Evolutionary conservation across 1,140 invertebrate genomes (phyloP).

Genomic region (Bilobella aurantiaca): DNA sequence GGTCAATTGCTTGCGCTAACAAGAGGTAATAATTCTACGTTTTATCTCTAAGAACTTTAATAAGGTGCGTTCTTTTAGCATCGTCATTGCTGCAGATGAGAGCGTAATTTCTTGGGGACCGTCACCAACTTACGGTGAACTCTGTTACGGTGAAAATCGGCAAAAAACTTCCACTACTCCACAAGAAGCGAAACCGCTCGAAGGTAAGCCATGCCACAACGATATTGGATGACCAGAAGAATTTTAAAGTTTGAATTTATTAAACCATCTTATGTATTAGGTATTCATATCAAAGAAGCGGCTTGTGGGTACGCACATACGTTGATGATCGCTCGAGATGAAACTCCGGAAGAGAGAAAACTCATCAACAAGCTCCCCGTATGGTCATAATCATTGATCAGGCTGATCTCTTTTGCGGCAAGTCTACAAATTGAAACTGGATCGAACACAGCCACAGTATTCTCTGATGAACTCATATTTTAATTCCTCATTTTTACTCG

Average conservation of each 20-base stretch:
- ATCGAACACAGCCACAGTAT: too few species aligned
- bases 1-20: conserved; percentile 56
- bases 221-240: background rate
- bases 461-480: too few species aligned
- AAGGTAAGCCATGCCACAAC: conserved; percentile 45
- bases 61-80: conserved; percentile 63
- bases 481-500: too few species aligned
- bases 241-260: background rate
- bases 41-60: too few species aligned
- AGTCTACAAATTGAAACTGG: too few species aligned
- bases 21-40: conserved; percentile 31
- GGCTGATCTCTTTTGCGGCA: too few species aligned
- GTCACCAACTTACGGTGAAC: conserved; percentile 80
- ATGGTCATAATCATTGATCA: too few species aligned
- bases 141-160: conserved; percentile 77
- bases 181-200: conserved; percentile 75
- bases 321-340: conserved; percentile 56
- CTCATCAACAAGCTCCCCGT: conserved; percentile 52
- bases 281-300: conserved; percentile 63
- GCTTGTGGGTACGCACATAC: conserved; percentile 76
- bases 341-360: conserved; percentile 54
- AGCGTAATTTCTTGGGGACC: conserved; percentile 79
- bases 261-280: too few species aligned
- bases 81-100: conserved; percentile 79
- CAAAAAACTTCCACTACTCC: conserved; percentile 72